phyloP scores from a whole-genome alignment of 2,888 invertebrate genomes.

The Harmothoe impar region DNA sequence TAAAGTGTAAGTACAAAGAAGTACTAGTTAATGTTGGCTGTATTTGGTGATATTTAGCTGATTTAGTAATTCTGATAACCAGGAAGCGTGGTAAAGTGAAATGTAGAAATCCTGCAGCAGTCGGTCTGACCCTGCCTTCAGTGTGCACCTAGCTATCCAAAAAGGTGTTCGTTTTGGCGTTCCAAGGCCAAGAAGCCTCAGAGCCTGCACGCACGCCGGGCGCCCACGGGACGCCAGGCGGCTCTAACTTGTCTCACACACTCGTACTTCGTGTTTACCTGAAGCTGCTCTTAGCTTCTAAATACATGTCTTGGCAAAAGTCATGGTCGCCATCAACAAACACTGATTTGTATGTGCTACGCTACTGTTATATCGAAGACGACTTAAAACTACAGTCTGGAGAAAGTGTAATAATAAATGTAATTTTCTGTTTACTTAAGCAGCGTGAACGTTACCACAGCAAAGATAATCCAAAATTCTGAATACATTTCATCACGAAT shows the following conservation, averaged over 20 bases:
- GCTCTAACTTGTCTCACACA: neutral
- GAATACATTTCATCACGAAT: slow-evolving; percentile 45
- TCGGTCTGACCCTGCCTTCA: slow-evolving; percentile 31
- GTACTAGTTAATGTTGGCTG: slow-evolving; percentile 25
- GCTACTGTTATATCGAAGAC: slow-evolving; percentile 59
- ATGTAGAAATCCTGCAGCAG: slow-evolving; percentile 31
- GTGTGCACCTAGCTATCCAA: slow-evolving; percentile 51
- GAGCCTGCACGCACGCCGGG: neutral
- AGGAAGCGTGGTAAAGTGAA: slow-evolving; percentile 47
- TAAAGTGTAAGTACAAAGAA: slow-evolving; percentile 25
- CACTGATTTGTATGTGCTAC: slow-evolving; percentile 56
- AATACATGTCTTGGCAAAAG: slow-evolving; percentile 33
- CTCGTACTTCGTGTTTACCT: neutral
- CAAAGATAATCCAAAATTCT: slow-evolving; percentile 51
- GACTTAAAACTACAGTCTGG: slow-evolving; percentile 54
- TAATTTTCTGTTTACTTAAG: slow-evolving; percentile 36
- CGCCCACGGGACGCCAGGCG: neutral
- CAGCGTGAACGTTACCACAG: slow-evolving; percentile 54
- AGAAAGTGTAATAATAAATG: slow-evolving; percentile 57
- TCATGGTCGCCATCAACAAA: slow-evolving; percentile 59
- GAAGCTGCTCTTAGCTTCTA: neutral
- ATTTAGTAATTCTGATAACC: slow-evolving; percentile 31
- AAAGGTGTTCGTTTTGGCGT: slow-evolving; percentile 57
- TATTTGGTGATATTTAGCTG: neutral
- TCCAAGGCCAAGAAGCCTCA: slow-evolving; percentile 42